Evolutionary conservation across 2,113 vertebrate species (phyloP), one percentile per base, ranked within the genome.

Genomic region (Paraplagusia blochii): DNA sequence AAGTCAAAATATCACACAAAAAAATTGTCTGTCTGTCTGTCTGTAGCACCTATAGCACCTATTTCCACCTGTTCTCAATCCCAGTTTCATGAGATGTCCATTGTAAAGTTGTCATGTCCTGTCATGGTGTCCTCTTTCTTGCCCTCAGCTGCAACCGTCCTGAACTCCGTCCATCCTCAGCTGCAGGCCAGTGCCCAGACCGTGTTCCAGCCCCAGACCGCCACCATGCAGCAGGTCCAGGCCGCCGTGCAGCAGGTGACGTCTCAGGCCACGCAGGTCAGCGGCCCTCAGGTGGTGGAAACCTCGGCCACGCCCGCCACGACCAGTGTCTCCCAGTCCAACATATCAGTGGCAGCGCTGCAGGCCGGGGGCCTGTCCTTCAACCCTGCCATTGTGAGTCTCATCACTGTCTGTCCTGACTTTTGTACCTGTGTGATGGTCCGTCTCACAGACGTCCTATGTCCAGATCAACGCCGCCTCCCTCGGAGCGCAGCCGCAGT

Each of bases 311-410:
- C 90, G 8, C 52, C 79, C 15, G 62, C 66, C 3, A 58, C 75
- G 18, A 82, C 87, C 43, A 79, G 63, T 7, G 66, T 71, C 59
- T 87, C 88, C 73, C 95, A 89, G 75, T 78, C 90, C 64, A 87
- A 44, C 66, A 78, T 91, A 11, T 92, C 94, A 13, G 79, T 95
- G 67, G 87, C 90, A 11, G 88, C 93, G 0, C 87, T 97, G 22
- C 95, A 96, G 77, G 92, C 92, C 0, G 90, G 94, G 1, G 93
- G 95, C 74, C 92, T 98, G 74, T 90, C 95, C 19, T 91, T 98
- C 87, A 97, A 94, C 74, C 92, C 95, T 0, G 94, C 93, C 72
- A 92, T 98, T 57, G 95, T 98, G 92, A 93, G 93, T 29, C 22
- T 6, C 22, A 29, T 6, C 22, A 29, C 22, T 6, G 3, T 29